These are phyloP conservation scores for Kryphioiulus occultus DNA, from an alignment of 2,888 invertebrate species.

Conservation along the genomic window DNA sequence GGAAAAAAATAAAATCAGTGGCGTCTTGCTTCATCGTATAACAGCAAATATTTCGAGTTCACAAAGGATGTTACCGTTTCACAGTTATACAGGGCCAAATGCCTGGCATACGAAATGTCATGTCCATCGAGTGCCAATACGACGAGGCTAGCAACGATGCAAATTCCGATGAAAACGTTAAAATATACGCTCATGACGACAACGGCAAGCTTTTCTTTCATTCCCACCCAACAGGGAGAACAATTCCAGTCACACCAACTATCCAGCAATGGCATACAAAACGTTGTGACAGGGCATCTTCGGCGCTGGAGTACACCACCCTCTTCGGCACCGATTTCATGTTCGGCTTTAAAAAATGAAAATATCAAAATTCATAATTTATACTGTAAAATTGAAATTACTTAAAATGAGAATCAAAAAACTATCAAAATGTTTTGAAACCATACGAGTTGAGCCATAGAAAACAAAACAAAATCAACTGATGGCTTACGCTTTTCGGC, in stretches of 20 bases:
- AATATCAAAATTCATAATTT: too few species aligned
- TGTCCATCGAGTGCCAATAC: conserved; percentile 91
- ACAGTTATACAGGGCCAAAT: too few species aligned
- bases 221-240: not conserved
- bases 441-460: too few species aligned
- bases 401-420: too few species aligned
- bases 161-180: conserved; percentile 91
- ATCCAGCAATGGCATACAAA: not conserved
- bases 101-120: conserved; percentile 93
- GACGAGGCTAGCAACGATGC: conserved; percentile 92
- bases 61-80: too few species aligned
- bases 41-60: too few species aligned
- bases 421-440: too few species aligned
- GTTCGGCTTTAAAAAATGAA: too few species aligned
- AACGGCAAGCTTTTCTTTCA: not conserved
- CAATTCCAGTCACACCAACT: conserved; percentile 29
- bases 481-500: too few species aligned
- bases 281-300: not conserved
- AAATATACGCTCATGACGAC: conserved; percentile 92
- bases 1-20: conserved; percentile 80
- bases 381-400: too few species aligned
- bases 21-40: too few species aligned
- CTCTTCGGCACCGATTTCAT: not conserved
- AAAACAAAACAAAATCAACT: too few species aligned
- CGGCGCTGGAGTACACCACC: not conserved